Percentiles rank a stretch among this genome's conserved stretches.
phyloP scores from a whole-genome alignment of 2,113 vertebrate genomes.

The Prochilodus magdalenae region DNA sequence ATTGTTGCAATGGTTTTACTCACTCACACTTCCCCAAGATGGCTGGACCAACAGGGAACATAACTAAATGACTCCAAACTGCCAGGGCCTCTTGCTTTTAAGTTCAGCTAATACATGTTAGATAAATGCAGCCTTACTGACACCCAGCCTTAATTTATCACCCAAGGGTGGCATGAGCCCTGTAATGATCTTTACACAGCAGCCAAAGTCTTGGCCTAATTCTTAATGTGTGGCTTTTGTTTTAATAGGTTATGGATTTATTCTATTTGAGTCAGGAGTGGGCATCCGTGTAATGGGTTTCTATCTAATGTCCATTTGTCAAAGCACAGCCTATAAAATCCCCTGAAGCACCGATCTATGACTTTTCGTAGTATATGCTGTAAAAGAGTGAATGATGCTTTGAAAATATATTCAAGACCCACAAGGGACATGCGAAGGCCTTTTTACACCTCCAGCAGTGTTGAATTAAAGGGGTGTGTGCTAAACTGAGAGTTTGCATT shows the following conservation, averaged over 20 bases:
- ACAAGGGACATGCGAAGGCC: slow-evolving; percentile 33
- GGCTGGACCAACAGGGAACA: slow-evolving; percentile 30
- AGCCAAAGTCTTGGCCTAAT: slow-evolving; percentile 64
- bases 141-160: slow-evolving; percentile 58
- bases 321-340: slow-evolving; percentile 59
- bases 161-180: slow-evolving; percentile 42
- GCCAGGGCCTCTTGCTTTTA: slow-evolving; percentile 62
- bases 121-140: slow-evolving; percentile 60
- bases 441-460: neutral
- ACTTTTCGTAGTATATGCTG: slow-evolving; percentile 46
- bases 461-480: neutral
- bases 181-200: slow-evolving; percentile 56
- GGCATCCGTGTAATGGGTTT: slow-evolving; percentile 52
- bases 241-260: slow-evolving; percentile 64
- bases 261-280: slow-evolving; percentile 57
- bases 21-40: slow-evolving; percentile 14
- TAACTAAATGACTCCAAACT: slow-evolving; percentile 53
- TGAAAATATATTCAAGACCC: slow-evolving; percentile 44
- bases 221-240: slow-evolving; percentile 47
- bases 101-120: slow-evolving; percentile 53
- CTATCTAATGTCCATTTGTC: slow-evolving; percentile 57
- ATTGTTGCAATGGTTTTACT: slow-evolving; percentile 21
- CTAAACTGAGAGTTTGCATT: neutral
- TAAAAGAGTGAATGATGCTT: slow-evolving; percentile 40
- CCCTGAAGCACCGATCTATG: slow-evolving; percentile 36